Base-by-base conservation (phyloP, 1,140 invertebrate genomes). In the Eriocheir sinensis region DNA sequence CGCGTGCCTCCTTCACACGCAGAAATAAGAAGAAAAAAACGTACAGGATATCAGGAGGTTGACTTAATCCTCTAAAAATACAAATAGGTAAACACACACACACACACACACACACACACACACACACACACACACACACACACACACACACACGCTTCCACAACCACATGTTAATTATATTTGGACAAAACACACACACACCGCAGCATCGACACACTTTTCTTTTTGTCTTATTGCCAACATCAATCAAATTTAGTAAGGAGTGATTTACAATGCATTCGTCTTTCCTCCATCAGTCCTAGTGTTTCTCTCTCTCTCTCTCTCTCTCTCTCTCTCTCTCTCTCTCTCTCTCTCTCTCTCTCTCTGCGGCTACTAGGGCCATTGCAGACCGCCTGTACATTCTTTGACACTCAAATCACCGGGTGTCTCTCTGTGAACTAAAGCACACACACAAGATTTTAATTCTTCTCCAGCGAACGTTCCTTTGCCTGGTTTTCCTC, bases 111-210 rank as follows among this genome's bases (percentile, higher is more conserved):
- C 83, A 85, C 81, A 85, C 81, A 85, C 81, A 85, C 81, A 85
- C 81, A 85, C 81, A 85, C 81, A 85, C 81, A 85, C 81, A 85
- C 81, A 85, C 30, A 17, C n/a, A 86, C 80, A 81, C 80, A 81
- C 80, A 81, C 80, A 81, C 80, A 81, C 80, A 81, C 80, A 81
- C 80, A 81, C 80, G 27, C 80, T 8, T 27, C 12, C 34, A 40
- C 83, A 40, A 86, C 0, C 21, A n/a, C 32, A 38, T 36, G 36
- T 36, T 40, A 38, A 86, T 40, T 32, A 36, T n/a, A 86, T 41
- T 41, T 38, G 15, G 32, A 36, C 32, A n/a, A 86, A 83, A 9
- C n/a, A n/a, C n/a, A 86, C 83, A 86, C 3, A 86, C 40, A 38
- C 17, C 2, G 0, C 83, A 36, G 12, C 83, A 34, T 3, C 30